Evolutionary conservation across 2,888 invertebrate genomes (phyloP), one percentile per base, ranked within the genome.

Genomic region (Vandiemenella viatica): DNA sequence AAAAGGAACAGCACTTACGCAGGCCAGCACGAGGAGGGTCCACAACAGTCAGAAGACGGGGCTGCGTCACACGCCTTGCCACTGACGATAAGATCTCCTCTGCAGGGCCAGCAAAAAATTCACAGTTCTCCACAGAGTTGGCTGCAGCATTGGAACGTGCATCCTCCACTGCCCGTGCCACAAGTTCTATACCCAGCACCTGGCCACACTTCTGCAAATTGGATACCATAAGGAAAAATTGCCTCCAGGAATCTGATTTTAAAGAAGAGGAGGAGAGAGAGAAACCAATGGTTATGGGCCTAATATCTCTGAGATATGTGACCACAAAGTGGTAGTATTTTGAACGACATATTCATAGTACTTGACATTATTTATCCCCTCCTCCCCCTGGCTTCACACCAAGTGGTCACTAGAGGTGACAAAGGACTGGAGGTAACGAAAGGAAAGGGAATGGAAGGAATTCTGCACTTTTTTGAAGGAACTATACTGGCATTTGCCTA

Each of bases 11-110:
- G 47, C 46, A 74, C 83, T 77, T 70, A 87, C 88, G 88, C 58
- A 92, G 65, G 13, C 98, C 98, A 46, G 92, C 89, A 58, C 98
- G 74, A 0, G 98, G 97, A 16, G 98, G 98, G 72, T 99, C 97
- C 0, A 98, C 84, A 41, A 98, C 76, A 1, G 95, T 97, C 17
- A 95, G 76, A 38, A 86, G 66, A 58, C 84, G 78, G 1, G 76
- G 68, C 5, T 73, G 73, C 1, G 71, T 69, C 6, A 68, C 67
- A 57, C 76, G 70, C 6, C 68, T 76, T 48, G 88, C 74, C 53
- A 88, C 79, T 0, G 80, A 75, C 1, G 77, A 75, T 56, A 97
- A 74, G 13, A 85, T 77, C 56, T 91, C 85, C 66, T 98, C 95
- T 0, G 95, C 96, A 65, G 83, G 85, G 1, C 95, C 95, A 46